Evolutionary conservation across 1,140 invertebrate genomes (phyloP), one percentile per base, ranked within the genome.

Genomic region (Aplysia californica): DNA sequence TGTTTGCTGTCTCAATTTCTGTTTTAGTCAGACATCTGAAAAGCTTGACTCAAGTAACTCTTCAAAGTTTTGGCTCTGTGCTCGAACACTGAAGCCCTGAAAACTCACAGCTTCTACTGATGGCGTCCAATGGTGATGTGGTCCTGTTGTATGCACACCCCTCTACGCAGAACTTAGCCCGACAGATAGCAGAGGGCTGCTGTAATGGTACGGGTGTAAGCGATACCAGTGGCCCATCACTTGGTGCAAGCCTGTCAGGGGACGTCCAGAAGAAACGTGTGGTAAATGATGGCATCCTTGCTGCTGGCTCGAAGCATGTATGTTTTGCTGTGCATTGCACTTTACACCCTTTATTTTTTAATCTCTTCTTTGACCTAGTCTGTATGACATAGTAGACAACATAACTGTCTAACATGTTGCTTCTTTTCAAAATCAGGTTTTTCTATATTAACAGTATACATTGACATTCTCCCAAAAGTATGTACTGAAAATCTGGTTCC

Each of bases 91-190:
- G n/a, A n/a, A n/a, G n/a, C n/a, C n/a, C n/a, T n/a, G n/a, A n/a
- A n/a, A n/a, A n/a, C n/a, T n/a, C n/a, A n/a, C n/a, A n/a, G n/a
- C n/a, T n/a, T n/a, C n/a, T n/a, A n/a, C n/a, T n/a, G n/a, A n/a
- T n/a, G n/a, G n/a, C n/a, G n/a, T n/a, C 56, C n/a, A 68, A 64
- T 6, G 66, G 23, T 20, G 79, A 81, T 44, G 80, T 79, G 41
- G 86, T 87, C 18, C 76, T 87, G 31, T 72, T 87, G 21, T 87
- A 86, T 78, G 83, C 83, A 20, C 86, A 87, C 33, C 82, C 84
- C 15, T 82, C 82, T n/a, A 84, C 85, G 84, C 77, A 82, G 20
- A 56, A 74, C 18, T 65, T 87, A 58, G 84, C 86, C 6, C 73
- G 73, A 66, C 77, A 84, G 36, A 84, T 86, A 39, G 84, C 81